phyloP scores from a whole-genome alignment of 2,888 invertebrate species.

The Leptinotarsa haldemani region DNA sequence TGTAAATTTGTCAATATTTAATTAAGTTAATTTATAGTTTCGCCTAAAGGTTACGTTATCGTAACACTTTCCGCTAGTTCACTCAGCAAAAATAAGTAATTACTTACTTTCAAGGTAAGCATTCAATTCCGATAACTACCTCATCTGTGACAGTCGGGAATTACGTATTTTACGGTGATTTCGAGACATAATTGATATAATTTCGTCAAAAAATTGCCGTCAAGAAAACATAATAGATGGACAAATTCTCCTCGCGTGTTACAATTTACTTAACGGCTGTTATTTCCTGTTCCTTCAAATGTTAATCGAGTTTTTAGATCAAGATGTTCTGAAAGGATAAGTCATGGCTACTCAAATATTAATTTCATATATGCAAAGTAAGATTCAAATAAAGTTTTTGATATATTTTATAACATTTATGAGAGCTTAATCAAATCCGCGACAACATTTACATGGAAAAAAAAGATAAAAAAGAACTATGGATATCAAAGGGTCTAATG shows the following conservation, averaged over 20 bases:
- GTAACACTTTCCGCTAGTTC: conserved; percentile 5
- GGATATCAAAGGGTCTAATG: too few relatives aligned
- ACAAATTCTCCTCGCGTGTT: background rate
- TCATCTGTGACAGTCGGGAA: conserved; percentile 2
- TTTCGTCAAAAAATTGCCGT: conserved; percentile 13
- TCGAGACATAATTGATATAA: conserved; percentile 3
- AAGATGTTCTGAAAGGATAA: background rate
- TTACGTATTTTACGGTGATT: conserved; percentile 8
- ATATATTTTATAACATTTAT: too few relatives aligned
- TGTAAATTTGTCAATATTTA: conserved; percentile 28
- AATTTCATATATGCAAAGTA: background rate
- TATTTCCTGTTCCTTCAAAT: conserved; percentile 4
- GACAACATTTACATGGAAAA: too few relatives aligned
- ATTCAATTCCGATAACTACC: conserved; percentile 11
- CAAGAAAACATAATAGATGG: background rate
- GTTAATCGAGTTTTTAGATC: background rate
- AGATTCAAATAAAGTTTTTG: too few relatives aligned
- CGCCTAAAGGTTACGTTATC: conserved; percentile 17
- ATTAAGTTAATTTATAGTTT: conserved; percentile 21
- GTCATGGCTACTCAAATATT: background rate
- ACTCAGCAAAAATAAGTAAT: background rate
- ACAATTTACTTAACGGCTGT: conserved; percentile 2
- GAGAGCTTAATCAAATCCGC: too few relatives aligned
- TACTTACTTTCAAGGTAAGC: conserved; percentile 16
- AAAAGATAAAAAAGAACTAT: too few relatives aligned